Conservation (phyloP, 2,888 invertebrate species). For the Shargacucullia verbasci region DNA sequence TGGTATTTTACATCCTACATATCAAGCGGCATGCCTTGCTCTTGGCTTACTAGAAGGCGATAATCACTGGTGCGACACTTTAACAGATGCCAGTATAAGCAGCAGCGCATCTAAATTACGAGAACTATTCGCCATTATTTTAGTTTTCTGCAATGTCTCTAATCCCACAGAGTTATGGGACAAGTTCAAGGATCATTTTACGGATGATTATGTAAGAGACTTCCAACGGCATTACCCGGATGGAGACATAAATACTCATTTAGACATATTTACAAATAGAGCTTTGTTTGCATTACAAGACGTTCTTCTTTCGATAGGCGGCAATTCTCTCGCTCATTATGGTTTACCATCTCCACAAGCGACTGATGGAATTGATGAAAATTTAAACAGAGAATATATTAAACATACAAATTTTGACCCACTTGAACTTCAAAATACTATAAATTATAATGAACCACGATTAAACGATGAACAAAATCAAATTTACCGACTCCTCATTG, state of each 20-base stretch:
- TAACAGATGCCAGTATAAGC: constrained; percentile 12
- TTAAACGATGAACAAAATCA: not conserved
- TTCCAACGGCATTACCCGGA: not conserved
- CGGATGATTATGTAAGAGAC: not conserved
- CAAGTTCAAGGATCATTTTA: not conserved
- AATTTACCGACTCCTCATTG: too few relatives aligned
- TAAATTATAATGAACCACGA: not conserved
- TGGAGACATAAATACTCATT: not conserved
- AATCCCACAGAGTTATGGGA: not conserved
- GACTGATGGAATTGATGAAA: too few relatives aligned
- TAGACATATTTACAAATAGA: not conserved
- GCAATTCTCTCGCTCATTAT: not conserved
- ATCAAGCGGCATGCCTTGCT: constrained; percentile 1
- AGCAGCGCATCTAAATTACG: not conserved
- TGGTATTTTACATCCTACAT: constrained; percentile 1
- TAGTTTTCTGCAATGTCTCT: not conserved
- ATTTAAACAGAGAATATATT: not conserved
- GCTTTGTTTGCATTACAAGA: not conserved
- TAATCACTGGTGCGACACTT: constrained; percentile 1
- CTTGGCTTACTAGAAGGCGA: not conserved
- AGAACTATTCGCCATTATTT: not conserved
- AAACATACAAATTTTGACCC: constrained; percentile 1
- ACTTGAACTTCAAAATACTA: not conserved
- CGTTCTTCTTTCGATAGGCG: not conserved
- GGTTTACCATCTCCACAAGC: not conserved